Percentiles rank a stretch among this genome's conserved stretches.
These are phyloP conservation scores for Acleris emargana DNA, from an alignment of 2,888 invertebrate genomes.

Conservation along the genomic window DNA sequence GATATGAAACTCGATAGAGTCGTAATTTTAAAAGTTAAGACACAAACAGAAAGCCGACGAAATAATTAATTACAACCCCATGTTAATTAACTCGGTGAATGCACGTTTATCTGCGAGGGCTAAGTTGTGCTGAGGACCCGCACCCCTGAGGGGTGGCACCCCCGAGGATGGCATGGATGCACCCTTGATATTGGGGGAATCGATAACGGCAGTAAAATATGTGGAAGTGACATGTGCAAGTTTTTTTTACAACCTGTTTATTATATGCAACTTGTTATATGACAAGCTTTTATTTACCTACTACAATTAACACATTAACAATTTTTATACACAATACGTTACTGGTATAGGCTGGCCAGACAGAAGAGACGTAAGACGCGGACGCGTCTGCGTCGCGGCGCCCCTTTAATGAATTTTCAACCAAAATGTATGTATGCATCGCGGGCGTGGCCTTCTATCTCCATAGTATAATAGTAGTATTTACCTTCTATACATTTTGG, in stretches of 20 bases:
- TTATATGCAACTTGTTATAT: no score
- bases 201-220: conserved; percentile 5
- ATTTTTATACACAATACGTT: no score
- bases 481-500: no score
- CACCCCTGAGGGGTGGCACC: conserved; percentile 52
- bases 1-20: neutral
- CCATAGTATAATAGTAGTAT: no score
- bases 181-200: conserved; percentile 40
- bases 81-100: conserved; percentile 51
- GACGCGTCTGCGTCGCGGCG: no score
- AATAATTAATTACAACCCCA: conserved; percentile 38
- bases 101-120: conserved; percentile 54
- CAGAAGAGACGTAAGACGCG: no score
- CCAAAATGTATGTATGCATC: no score
- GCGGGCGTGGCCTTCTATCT: no score
- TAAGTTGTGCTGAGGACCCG: conserved; percentile 42
- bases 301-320: no score
- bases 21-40: neutral
- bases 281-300: no score
- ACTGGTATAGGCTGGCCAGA: no score
- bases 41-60: conserved; percentile 23
- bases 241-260: conserved; percentile 10
- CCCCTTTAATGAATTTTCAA: no score
- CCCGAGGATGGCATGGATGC: conserved; percentile 43
- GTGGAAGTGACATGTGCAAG: conserved; percentile 10